Percentiles rank a stretch among this genome's conserved stretches.
phyloP scores from a whole-genome alignment of 2,113 vertebrate species.

The Actenoides lindsayi region DNA sequence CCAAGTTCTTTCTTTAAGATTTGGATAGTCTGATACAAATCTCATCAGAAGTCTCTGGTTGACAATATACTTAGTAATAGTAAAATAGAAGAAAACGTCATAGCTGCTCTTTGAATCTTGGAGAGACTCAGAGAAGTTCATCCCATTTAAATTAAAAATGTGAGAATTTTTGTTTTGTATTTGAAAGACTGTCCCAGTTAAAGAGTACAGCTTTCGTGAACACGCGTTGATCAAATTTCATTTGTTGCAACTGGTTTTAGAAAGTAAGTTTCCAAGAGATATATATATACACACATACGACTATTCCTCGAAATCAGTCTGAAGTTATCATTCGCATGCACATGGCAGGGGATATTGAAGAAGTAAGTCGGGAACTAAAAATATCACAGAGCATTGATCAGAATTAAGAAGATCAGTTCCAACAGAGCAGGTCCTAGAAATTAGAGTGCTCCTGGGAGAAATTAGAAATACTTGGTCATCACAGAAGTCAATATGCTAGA shows the following conservation, averaged over 20 bases:
- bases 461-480: background rate
- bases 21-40: background rate
- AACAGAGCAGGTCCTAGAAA: background rate
- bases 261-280: background rate
- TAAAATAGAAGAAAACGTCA: background rate
- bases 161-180: background rate
- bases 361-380: background rate
- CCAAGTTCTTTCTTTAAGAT: background rate
- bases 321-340: background rate
- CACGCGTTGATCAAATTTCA: background rate
- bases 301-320: background rate
- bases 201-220: background rate
- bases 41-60: background rate
- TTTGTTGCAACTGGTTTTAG: background rate
- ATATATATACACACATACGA: background rate
- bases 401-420: constrained; percentile 37
- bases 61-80: background rate
- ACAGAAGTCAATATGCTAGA: background rate
- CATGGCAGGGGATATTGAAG: background rate
- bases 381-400: background rate
- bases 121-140: background rate
- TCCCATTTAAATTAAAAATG: background rate
- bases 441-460: background rate
- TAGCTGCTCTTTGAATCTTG: background rate
- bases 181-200: background rate